Evolutionary conservation across 2,113 vertebrate genomes (phyloP), one percentile per base, ranked within the genome.

Genomic region (Archocentrus centrarchus): DNA sequence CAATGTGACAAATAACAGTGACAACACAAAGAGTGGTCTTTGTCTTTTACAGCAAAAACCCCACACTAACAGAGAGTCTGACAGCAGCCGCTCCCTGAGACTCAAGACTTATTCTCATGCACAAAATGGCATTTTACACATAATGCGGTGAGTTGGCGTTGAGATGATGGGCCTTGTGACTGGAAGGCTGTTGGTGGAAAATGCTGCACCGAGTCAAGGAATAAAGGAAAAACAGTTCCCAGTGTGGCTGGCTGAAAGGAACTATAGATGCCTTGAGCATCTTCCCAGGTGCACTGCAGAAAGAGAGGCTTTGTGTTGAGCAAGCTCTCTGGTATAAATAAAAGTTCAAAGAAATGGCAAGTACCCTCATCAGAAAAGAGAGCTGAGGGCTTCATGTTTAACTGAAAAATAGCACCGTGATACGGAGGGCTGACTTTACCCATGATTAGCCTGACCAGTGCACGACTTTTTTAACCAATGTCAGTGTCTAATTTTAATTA

Each of bases 91-190:
- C 76, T 57, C 59, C 17, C 59, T 3, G 32, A 62, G 11, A 53
- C 80, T 61, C 24, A 1, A 27, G 13, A 73, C 39, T 82, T 57
- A 80, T 85, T 88, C 27, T 91, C 35, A 79, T 82, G 70, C 76
- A 84, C 58, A 88, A 88, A 63, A 20, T 35, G 73, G 13, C 87
- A 88, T 91, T 91, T 87, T 5, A 84, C 75, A 77, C 61, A 90
- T 77, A 88, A 91, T 66, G 80, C 61, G 37, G 79, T 0, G 47
- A 76, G 82, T 59, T 64, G 80, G 80, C 8, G 2, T 73, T 0
- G 11, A 58, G 57, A 68, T 41, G 53, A 57, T 11, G 60, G 61
- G 27, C 39, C 57, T 41, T 39, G 24, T 50, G 35, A 63, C 55
- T 68, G 17, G 62, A 44, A 84, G 66, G 47, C 17, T 73, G 57